Conservation (phyloP, 2,888 invertebrate genomes). For the Meliscaeva auricollis region DNA sequence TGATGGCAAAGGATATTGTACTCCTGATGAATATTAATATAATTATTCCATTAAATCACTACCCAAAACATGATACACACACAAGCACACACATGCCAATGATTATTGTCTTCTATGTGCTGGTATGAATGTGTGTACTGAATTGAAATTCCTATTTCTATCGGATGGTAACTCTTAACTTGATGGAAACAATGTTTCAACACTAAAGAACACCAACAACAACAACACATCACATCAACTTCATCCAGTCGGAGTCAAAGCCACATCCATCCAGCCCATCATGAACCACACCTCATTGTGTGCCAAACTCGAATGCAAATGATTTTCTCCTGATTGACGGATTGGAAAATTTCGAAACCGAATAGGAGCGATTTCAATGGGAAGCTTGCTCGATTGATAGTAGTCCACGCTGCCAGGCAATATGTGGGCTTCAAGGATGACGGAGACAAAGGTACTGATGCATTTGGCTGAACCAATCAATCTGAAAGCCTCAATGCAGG, state of each 20-base stretch:
- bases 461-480: slow-evolving; percentile 13
- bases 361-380: not conserved
- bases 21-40: slow-evolving; percentile 67
- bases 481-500: slow-evolving; percentile 7
- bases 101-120: slow-evolving; percentile 11
- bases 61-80: too few species aligned
- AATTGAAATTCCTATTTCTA: slow-evolving; percentile 36
- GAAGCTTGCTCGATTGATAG: slow-evolving; percentile 9
- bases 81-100: not conserved
- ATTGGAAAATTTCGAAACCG: slow-evolving; percentile 52
- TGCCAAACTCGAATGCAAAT: slow-evolving; percentile 65
- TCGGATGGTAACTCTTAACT: not conserved
- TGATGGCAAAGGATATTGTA: slow-evolving; percentile 49
- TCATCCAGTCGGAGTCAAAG: slow-evolving; percentile 18
- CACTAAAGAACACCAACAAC: not conserved
- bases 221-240: slow-evolving; percentile 21
- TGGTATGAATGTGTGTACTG: not conserved
- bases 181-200: not conserved
- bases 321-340: slow-evolving; percentile 55
- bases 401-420: not conserved
- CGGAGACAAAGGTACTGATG: not conserved
- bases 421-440: slow-evolving; percentile 8
- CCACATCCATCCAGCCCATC: slow-evolving; percentile 38
- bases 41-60: slow-evolving; percentile 63
- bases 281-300: slow-evolving; percentile 59